Conservation (phyloP, 2,797 vertebrate species). For the Anabas testudineus region DNA sequence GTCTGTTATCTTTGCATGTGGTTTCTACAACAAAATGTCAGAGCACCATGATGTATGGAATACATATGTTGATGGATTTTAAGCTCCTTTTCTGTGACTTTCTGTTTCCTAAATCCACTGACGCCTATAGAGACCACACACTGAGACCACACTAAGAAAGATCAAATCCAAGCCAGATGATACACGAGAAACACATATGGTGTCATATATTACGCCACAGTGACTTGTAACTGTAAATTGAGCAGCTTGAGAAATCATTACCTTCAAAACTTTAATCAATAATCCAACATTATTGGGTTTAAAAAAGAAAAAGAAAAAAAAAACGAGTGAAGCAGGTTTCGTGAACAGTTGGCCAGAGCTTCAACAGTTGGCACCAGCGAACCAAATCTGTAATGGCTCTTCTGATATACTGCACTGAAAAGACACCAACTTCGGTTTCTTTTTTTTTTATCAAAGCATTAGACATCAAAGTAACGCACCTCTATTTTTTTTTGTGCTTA, state of each 20-base stretch:
- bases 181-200: constrained; percentile 26
- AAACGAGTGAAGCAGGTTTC: constrained; percentile 41
- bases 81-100: constrained; percentile 4
- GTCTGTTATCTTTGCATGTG: constrained; percentile 18
- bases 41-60: constrained; percentile 15
- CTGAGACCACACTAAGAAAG: constrained; percentile 24
- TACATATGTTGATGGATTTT: constrained; percentile 7
- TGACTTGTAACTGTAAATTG: constrained; percentile 41
- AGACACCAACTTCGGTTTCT: constrained; percentile 48
- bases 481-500: constrained; percentile 60
- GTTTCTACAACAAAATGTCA: constrained; percentile 19
- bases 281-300: constrained; percentile 32
- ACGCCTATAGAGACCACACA: constrained; percentile 25
- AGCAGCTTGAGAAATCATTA: constrained; percentile 45
- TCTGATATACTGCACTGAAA: constrained; percentile 46
- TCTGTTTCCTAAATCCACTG: constrained; percentile 31
- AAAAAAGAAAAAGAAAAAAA: constrained; percentile 54
- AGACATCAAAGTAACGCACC: constrained; percentile 43
- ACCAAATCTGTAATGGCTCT: constrained; percentile 38
- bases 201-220: neutral
- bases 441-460: constrained; percentile 46
- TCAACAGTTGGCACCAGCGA: constrained; percentile 45
- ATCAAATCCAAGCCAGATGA: constrained; percentile 44
- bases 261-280: constrained; percentile 44
- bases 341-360: constrained; percentile 44